Evolutionary conservation across 2,113 vertebrate genomes (phyloP), one percentile per base, ranked within the genome.

Genomic region (Urocitellus parryii): DNA sequence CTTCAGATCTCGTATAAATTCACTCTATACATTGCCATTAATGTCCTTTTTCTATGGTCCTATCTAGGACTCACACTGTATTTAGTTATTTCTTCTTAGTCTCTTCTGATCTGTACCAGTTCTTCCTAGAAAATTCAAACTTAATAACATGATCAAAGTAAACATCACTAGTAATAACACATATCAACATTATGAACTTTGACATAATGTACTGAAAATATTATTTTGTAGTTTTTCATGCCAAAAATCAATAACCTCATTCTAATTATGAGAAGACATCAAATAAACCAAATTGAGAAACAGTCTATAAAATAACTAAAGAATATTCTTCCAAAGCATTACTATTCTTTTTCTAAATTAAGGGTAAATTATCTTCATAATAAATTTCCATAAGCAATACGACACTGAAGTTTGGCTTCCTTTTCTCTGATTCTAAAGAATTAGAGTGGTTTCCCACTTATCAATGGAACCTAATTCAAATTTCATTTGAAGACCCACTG

Each of bases 401-500:
- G 53, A 93, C 82, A 14, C 37, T 65, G 45, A 93, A 80, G 37
- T 94, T 20, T 91, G 78, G 18, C 18, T 68, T 86, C 63, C 45
- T 82, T 68, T 84, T 56, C 84, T 67, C 88, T 88, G 70, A 81
- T 95, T 95, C 72, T 79, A 84, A 88, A 63, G 24, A 63, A 88
- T 88, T 84, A 73, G 11, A 74, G 48, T 80, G 93, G 22, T 32
- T 89, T 37, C 32, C n/a, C 14, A 76, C 17, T 58, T 89, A 83
- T 39, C 34, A 74, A 51, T 48, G 24, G 18, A 79, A 72, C 14
- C 39, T 80, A 70, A 86, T 70, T 97, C 4, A 90, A 87, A 81
- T 61, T 86, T 82, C 48, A 92, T 68, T 27, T 79, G 34, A 88
- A 78, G n/a, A 74, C 20, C 58, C 18, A 76, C 32, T 88, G 10